Percentiles rank a stretch among this genome's conserved stretches.
These are phyloP conservation scores for Chrysina gloriosa DNA, from an alignment of 2,888 invertebrate species.

Conservation along the genomic window DNA sequence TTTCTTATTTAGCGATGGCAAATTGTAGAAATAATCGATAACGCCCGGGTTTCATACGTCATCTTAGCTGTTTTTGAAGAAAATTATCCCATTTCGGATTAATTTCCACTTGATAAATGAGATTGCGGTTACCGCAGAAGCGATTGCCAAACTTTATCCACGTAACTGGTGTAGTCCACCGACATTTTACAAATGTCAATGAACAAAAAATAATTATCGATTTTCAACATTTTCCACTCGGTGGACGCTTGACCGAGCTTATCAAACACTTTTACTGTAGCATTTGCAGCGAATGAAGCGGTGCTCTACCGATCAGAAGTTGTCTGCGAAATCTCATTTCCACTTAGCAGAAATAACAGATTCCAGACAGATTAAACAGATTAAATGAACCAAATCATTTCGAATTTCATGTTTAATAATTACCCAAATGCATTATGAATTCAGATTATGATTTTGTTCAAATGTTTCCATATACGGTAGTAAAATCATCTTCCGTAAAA, in stretches of 20 bases:
- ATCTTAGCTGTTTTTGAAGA: not conserved
- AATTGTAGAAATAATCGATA: too few relatives aligned
- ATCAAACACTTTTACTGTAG: constrained; percentile 23
- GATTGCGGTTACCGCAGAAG: not conserved
- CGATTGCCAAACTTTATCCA: not conserved
- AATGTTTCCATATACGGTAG: too few relatives aligned
- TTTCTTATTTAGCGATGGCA: too few relatives aligned
- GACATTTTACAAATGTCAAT: constrained; percentile 20
- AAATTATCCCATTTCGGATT: not conserved
- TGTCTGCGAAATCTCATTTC: constrained; percentile 34
- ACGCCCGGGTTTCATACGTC: not conserved
- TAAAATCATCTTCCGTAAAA: too few relatives aligned
- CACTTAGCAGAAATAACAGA: constrained; percentile 31
- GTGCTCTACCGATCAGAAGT: constrained; percentile 8
- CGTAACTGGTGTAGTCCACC: not conserved
- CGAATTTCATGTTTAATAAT: constrained; percentile 31
- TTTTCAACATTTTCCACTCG: constrained; percentile 19
- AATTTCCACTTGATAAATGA: constrained; percentile 14
- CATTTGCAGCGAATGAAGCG: constrained; percentile 17
- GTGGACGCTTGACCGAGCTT: not conserved
- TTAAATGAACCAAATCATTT: constrained; percentile 10
- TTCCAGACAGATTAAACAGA: constrained; percentile 21
- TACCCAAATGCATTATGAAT: too few relatives aligned
- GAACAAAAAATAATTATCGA: constrained; percentile 21
- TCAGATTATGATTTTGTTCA: too few relatives aligned